Base-by-base conservation (phyloP, 2,113 vertebrate species). In the Sapajus apella region DNA sequence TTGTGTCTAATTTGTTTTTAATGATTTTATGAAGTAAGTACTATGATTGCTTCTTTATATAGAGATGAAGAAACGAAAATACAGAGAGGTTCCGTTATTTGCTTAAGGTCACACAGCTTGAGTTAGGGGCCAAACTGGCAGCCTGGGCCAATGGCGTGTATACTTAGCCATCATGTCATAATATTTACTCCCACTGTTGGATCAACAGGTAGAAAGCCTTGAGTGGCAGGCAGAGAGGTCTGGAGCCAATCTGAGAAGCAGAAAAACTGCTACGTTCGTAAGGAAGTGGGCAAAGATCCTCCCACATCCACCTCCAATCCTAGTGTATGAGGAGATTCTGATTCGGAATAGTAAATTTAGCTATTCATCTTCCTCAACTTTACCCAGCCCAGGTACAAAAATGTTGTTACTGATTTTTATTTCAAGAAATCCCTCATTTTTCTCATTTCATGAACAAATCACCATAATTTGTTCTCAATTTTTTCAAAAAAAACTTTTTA, bases 361-460 rank as follows among this genome's bases (percentile, higher is more conserved):
- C 17, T 32, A 55, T 27, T 83, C 30, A 27, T 64, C 6, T 35
- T 23, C 35, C 52, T 68, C 47, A 87, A 55, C 6, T 8, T 56
- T 56, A 82, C 40, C 9, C 4, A 32, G 14, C 20, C 27, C 43
- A 94, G 18, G 6, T 27, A 86, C n/a, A 47, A 86, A 75, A 56
- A 50, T 21, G 30, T 55, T 87, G 11, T 18, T 23, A 43, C 3
- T 80, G 47, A 9, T 89, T 85, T 75, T 87, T 37, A 64, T 40
- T 90, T 93, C 21, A 80, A 18, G 13, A 73, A 93, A 40, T 83
- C 11, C 64, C 25, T 85, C 21, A 72, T 85, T 89, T 80, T 84
- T 86, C 32, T 89, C 32, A 81, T 89, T 90, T 18, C 4, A 50
- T 80, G 58, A 95, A 8, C 73, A 86, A 79, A 52, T 3, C 12